Conservation (phyloP, 2,888 invertebrate genomes). For the Dione juno region DNA sequence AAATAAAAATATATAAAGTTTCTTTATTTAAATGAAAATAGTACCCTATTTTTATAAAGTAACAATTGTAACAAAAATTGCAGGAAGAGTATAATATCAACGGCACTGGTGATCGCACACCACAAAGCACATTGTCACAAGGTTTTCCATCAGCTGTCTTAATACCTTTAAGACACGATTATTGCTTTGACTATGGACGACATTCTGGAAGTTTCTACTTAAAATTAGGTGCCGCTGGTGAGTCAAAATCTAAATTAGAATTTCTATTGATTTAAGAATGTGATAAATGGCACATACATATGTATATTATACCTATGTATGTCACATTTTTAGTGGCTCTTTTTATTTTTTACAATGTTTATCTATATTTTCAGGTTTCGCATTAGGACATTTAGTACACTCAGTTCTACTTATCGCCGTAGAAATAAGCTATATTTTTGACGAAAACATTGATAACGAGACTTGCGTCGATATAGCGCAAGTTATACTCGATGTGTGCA, state of each 20-base stretch:
- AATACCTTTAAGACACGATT: conserved; percentile 79
- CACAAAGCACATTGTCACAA: conserved; percentile 55
- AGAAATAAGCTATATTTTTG: conserved; percentile 85
- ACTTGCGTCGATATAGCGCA: conserved; percentile 85
- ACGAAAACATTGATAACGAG: conserved; percentile 78
- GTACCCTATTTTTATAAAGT: too few relatives aligned
- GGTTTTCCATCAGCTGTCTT: conserved; percentile 69
- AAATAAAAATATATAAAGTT: not conserved
- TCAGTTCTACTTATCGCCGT: conserved; percentile 87
- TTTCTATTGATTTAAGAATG: not conserved
- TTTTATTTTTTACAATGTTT: too few relatives aligned
- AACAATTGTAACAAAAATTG: not conserved
- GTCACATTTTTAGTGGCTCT: too few relatives aligned
- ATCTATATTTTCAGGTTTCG: conserved; percentile 84
- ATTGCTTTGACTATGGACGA: conserved; percentile 86
- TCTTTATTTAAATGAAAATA: too few relatives aligned
- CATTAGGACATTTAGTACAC: conserved; percentile 90
- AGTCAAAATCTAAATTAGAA: conserved; percentile 41
- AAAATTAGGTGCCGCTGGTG: conserved; percentile 89
- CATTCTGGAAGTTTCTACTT: conserved; percentile 89
- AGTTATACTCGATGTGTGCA: conserved; percentile 86
- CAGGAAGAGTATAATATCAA: conserved; percentile 49
- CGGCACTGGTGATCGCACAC: conserved; percentile 56
- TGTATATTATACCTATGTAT: too few relatives aligned
- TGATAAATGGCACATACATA: not conserved